These are phyloP conservation scores for Trochalopteron elliotii DNA, from an alignment of 2,113 vertebrate genomes.

Conservation along the genomic window DNA sequence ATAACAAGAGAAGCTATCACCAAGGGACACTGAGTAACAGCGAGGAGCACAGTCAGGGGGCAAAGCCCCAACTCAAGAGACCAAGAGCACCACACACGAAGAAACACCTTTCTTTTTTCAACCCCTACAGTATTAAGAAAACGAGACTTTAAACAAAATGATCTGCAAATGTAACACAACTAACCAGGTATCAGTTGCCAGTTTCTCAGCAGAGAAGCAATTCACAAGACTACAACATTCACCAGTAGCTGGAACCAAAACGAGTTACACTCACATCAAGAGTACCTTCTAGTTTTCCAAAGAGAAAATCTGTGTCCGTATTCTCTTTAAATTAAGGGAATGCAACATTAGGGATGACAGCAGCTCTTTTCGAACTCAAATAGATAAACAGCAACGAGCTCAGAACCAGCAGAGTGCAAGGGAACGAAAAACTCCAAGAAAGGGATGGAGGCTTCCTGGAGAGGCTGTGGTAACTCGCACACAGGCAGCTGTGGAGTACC, in stretches of 20 bases:
- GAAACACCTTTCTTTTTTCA: neutral
- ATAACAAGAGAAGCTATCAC: neutral
- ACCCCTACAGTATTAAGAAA: neutral
- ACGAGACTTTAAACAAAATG: neutral
- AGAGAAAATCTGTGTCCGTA: neutral
- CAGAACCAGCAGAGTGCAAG: neutral
- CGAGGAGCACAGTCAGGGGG: neutral
- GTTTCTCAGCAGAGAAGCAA: neutral
- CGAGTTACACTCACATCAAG: neutral
- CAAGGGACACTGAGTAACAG: neutral
- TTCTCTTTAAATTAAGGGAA: neutral
- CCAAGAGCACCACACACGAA: neutral
- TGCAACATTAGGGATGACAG: neutral
- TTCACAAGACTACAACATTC: neutral
- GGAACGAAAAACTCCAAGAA: neutral
- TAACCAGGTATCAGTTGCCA: neutral
- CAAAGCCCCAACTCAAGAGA: neutral
- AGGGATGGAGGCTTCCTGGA: neutral
- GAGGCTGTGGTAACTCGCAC: neutral
- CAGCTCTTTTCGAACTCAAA: neutral
- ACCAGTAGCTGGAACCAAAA: neutral
- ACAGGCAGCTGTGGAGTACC: rapidly evolving
- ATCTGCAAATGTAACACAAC: neutral
- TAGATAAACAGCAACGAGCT: neutral
- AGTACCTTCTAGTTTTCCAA: neutral